Conservation (phyloP, 2,888 invertebrate genomes). For the Brachypalpus laphriformis region DNA sequence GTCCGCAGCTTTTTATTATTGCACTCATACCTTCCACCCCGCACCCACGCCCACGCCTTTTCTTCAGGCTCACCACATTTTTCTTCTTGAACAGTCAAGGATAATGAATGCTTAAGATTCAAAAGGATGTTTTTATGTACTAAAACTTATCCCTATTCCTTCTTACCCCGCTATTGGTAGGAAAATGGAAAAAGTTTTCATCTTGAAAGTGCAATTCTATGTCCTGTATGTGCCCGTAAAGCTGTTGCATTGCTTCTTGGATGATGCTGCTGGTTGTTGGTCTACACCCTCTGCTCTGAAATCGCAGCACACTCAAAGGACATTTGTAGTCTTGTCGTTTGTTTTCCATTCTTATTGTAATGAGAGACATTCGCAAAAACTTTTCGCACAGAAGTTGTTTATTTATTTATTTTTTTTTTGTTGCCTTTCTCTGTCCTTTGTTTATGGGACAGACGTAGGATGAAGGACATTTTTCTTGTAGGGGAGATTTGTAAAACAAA, state of each 20-base stretch:
- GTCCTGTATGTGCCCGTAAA: conserved; percentile 40
- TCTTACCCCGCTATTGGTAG: neutral
- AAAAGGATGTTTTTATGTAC: conserved; percentile 64
- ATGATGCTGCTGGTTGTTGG: neutral
- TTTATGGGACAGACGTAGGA: conserved; percentile 26
- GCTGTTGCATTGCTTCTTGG: conserved; percentile 54
- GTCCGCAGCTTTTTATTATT: conserved; percentile 63
- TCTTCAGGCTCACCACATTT: conserved; percentile 42
- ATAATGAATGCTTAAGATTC: conserved; percentile 67
- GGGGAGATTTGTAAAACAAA: conserved; percentile 43
- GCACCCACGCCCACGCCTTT: too few relatives aligned
- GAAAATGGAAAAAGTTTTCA: conserved; percentile 57
- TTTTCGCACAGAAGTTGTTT: neutral
- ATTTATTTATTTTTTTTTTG: neutral
- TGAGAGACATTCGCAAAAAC: conserved; percentile 36
- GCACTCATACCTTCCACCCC: neutral
- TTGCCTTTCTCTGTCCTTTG: conserved; percentile 6
- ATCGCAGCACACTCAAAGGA: conserved; percentile 30
- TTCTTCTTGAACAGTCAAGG: conserved; percentile 61
- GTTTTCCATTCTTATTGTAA: conserved; percentile 21
- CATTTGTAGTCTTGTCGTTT: conserved; percentile 38
- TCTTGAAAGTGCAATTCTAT: conserved; percentile 60
- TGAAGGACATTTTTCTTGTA: conserved; percentile 31
- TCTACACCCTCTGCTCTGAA: neutral
- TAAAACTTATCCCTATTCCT: conserved; percentile 31